Conservation (phyloP, 35 echinoderm and acorn worm genomes). For the Ptychodera flava region DNA sequence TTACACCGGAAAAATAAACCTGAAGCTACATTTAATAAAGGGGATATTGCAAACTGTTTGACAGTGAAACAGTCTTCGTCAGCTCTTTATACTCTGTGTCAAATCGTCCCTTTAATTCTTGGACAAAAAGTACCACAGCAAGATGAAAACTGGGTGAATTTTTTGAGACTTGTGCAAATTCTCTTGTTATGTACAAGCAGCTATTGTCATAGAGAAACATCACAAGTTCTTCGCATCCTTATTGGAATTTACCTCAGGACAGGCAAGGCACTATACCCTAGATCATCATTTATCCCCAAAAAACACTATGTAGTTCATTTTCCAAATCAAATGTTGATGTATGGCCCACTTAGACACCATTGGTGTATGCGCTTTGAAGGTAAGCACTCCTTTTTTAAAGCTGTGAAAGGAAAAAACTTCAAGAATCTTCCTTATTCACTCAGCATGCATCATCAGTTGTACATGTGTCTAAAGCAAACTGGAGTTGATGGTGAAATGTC, state of each 20-base stretch:
- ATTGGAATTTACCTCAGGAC: neutral
- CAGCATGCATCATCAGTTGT: slow-evolving; percentile 28
- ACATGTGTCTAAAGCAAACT: slow-evolving; percentile 45
- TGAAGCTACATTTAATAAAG: no score
- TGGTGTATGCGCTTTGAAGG: slow-evolving; percentile 43
- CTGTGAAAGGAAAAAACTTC: slow-evolving; percentile 46
- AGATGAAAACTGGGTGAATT: slow-evolving; percentile 54
- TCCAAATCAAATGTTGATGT: slow-evolving; percentile 29
- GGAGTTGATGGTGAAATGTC: no score
- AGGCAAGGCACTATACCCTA: slow-evolving; percentile 4
- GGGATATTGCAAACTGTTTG: slow-evolving; percentile 9
- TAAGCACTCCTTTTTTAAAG: slow-evolving; percentile 30
- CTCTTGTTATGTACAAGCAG: slow-evolving; percentile 10
- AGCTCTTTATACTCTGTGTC: slow-evolving; percentile 37
- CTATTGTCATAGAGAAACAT: neutral
- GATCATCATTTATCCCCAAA: slow-evolving; percentile 31
- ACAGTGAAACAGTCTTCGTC: slow-evolving; percentile 40
- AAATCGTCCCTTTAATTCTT: slow-evolving; percentile 39
- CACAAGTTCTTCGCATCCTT: neutral
- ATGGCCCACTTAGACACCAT: slow-evolving; percentile 21
- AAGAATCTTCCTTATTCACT: slow-evolving; percentile 42
- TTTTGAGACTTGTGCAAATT: slow-evolving; percentile 41
- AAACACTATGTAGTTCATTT: slow-evolving; percentile 44
- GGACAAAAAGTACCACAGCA: slow-evolving; percentile 19
- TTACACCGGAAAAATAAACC: slow-evolving; percentile 6